Evolutionary conservation across 2,113 vertebrate species (phyloP).

Genomic region (Porphyrio hochstetteri): DNA sequence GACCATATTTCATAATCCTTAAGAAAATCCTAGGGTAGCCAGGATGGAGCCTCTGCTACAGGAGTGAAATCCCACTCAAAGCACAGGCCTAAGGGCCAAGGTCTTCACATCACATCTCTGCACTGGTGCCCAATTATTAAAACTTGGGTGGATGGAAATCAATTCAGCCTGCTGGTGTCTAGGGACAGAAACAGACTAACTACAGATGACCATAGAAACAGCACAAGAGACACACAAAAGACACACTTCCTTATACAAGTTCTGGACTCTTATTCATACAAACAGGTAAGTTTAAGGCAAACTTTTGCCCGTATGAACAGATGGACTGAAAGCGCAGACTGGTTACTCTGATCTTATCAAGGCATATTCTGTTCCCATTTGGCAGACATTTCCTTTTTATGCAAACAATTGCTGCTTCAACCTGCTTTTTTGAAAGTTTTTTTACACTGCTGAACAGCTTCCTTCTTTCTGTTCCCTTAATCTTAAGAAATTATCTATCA

Average conservation of each 20-base stretch:
- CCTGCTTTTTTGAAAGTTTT: not conserved
- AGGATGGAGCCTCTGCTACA: not conserved
- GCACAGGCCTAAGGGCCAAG: not conserved
- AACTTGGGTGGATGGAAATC: not conserved
- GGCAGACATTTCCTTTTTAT: not conserved
- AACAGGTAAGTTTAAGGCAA: not conserved
- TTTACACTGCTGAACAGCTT: not conserved
- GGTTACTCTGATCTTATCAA: not conserved
- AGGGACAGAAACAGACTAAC: not conserved
- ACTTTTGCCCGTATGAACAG: not conserved
- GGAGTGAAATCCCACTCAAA: not conserved
- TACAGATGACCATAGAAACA: not conserved
- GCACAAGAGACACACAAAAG: not conserved
- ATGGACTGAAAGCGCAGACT: not conserved
- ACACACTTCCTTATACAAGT: not conserved
- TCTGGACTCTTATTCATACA: not conserved
- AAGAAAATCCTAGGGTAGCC: not conserved
- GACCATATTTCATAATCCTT: not conserved
- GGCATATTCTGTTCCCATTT: not conserved
- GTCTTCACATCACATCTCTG: not conserved
- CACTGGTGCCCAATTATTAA: not conserved
- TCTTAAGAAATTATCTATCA: not conserved
- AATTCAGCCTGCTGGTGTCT: not conserved
- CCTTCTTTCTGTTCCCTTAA: not conserved
- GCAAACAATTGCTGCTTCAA: not conserved